Evolutionary conservation across 2,113 vertebrate species (phyloP).

Genomic region (Nannospalax galili): DNA sequence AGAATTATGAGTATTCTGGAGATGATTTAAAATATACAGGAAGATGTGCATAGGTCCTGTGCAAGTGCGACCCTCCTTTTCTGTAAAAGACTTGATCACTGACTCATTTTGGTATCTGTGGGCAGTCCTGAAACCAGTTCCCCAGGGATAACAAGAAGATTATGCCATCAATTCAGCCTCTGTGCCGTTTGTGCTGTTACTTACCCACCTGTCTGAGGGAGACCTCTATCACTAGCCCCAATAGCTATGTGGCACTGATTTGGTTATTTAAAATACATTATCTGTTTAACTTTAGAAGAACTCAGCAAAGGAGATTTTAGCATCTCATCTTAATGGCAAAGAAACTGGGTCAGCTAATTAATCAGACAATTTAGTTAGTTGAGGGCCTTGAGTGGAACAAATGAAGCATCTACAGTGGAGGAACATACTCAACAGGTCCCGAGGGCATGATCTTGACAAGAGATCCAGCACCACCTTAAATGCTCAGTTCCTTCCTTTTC

Average conservation of each 20-base stretch:
- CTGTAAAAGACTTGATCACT: background rate
- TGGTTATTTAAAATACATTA: background rate
- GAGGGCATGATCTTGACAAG: background rate
- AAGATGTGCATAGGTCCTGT: background rate
- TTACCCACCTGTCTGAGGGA: background rate
- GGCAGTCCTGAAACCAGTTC: background rate
- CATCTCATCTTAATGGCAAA: background rate
- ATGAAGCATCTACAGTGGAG: rapidly evolving
- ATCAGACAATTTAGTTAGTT: background rate
- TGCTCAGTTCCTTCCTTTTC: rapidly evolving
- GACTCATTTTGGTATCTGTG: background rate
- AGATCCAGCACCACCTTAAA: background rate
- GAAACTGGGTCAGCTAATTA: background rate
- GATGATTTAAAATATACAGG: background rate
- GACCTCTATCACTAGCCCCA: background rate
- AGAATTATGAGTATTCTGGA: background rate
- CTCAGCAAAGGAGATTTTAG: background rate
- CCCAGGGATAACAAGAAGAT: background rate
- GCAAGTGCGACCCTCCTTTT: background rate
- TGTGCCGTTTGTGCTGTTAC: background rate
- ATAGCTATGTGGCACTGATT: background rate
- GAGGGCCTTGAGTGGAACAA: background rate
- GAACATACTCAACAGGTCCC: rapidly evolving
- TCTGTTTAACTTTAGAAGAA: background rate
- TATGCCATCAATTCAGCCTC: background rate